Evolutionary conservation across 1,140 invertebrate species (phyloP), one percentile per base, ranked within the genome.

Genomic region (Radopholus similis): DNA sequence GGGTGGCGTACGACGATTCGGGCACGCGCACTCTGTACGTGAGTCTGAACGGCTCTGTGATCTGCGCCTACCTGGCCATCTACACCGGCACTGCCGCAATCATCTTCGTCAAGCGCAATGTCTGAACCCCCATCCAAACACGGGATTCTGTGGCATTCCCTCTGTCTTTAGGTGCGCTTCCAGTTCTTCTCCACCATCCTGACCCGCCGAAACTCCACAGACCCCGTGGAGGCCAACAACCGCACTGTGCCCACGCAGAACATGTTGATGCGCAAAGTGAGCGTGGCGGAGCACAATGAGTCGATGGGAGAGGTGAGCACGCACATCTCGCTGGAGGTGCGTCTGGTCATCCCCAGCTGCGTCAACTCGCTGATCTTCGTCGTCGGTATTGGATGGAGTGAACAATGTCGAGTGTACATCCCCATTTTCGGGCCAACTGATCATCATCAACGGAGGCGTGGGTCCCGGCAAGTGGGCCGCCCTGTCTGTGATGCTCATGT

Each of bases 401-500:
- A 47, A 59, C 35, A 21, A 4, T 30, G 26, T 37, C n/a, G 34
- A 32, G 3, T 57, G 23, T 18, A 11, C 13, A 32, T 57, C 23
- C 55, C 38, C 21, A 38, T 37, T 30, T 62, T 62, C 30, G 47
- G 59, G 40, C 13, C 59, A 62, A 28, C 18, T 51, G 34, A 40
- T 49, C 13, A 49, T 62, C 28, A 62, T 62, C 15, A 42, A 49
- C 18, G 59, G 59, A 47, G 59, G 59, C 2, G 47, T 62, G 23
- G 59, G 59, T 23, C 28, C 15, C 32, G 59, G 49, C 9, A 62
- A 62, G 47, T 62, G 59, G 59, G 8, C 59, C 15, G 38, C 32
- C n/a, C 47, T 62, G 28, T 62, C 59, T 23, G 59, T 62, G 5
- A 62, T 62, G 59, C 49, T 62, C 23, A 62, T 62, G 59, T 62